Conservation (phyloP, 2,113 vertebrate species). For the Galbula dea region DNA sequence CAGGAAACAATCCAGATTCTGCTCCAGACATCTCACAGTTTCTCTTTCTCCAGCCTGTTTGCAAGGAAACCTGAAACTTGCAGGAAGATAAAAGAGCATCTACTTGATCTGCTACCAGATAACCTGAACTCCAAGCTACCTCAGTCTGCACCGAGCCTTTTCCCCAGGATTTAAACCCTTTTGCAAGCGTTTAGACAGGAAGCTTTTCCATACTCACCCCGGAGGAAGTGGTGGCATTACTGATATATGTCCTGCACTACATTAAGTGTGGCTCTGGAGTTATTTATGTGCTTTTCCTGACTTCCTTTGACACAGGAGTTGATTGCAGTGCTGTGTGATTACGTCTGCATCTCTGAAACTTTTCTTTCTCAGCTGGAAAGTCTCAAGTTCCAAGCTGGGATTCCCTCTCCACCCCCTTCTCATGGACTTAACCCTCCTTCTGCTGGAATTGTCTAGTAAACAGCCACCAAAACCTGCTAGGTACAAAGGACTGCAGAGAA, state of each 20-base stretch:
- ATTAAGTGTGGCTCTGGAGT: not conserved
- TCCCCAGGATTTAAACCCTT: not conserved
- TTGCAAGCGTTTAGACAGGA: not conserved
- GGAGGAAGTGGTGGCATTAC: slow-evolving; percentile 34
- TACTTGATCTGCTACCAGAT: not conserved
- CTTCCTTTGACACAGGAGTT: slow-evolving; percentile 46
- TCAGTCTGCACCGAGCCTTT: not conserved
- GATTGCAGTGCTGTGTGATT: slow-evolving; percentile 41
- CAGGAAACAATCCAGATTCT: not conserved
- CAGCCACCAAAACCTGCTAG: not conserved
- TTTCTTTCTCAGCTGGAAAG: slow-evolving; percentile 72
- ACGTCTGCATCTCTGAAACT: slow-evolving; percentile 60
- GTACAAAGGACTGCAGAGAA: not conserved
- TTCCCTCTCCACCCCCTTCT: slow-evolving; percentile 71
- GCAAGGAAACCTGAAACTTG: not conserved
- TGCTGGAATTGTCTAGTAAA: slow-evolving; percentile 40
- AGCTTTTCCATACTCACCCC: slow-evolving; percentile 65
- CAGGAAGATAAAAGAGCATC: not conserved
- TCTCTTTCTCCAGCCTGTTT: not conserved
- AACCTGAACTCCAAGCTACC: not conserved
- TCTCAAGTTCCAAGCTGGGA: slow-evolving; percentile 74
- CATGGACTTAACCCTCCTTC: slow-evolving; percentile 69
- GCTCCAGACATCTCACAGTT: not conserved
- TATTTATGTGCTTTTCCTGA: not conserved
- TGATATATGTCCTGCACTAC: slow-evolving; percentile 40